Evolutionary conservation across 2,888 invertebrate genomes (phyloP).

Genomic region (Sphaerophoria rueppellii): DNA sequence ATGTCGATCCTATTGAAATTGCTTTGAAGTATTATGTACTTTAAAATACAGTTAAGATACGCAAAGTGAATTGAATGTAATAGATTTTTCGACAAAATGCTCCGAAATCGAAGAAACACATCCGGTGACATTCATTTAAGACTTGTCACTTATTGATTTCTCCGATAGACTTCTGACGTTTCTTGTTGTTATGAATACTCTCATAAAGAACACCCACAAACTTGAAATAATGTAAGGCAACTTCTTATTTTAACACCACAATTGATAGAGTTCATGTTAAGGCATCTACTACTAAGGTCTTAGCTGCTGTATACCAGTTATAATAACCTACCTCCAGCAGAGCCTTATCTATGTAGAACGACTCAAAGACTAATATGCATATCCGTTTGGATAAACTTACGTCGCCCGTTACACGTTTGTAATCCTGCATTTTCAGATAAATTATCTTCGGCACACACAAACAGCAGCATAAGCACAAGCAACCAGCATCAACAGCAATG

Average conservation of each 20-base stretch:
- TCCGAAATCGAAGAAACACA: too few relatives aligned
- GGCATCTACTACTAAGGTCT: not conserved
- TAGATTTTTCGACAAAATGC: too few relatives aligned
- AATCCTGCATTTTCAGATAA: slow-evolving; percentile 73
- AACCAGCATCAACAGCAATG: slow-evolving; percentile 57
- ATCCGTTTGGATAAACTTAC: slow-evolving; percentile 73
- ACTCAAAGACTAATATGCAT: slow-evolving; percentile 71
- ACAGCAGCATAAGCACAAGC: slow-evolving; percentile 56
- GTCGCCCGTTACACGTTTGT: slow-evolving; percentile 73
- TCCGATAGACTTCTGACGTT: too few relatives aligned
- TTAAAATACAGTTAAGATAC: too few relatives aligned
- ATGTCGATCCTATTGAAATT: too few relatives aligned
- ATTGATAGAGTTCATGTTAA: slow-evolving; percentile 20
- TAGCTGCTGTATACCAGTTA: slow-evolving; percentile 8
- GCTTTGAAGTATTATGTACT: too few relatives aligned
- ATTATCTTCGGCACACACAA: slow-evolving; percentile 64
- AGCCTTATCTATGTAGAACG: slow-evolving; percentile 72
- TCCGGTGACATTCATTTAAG: too few relatives aligned
- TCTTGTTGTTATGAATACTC: not conserved
- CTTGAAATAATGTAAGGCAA: slow-evolving; percentile 47
- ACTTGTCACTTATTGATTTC: too few relatives aligned
- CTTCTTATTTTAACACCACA: not conserved
- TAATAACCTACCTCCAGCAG: slow-evolving; percentile 58
- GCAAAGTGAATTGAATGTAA: too few relatives aligned
- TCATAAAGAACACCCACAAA: not conserved